A percentile compares a stretch with the other conserved stretches of the same genome.
These are phyloP conservation scores for Onychorhynchus coronatus DNA, from an alignment of 2,113 vertebrate species.

Conservation along the genomic window DNA sequence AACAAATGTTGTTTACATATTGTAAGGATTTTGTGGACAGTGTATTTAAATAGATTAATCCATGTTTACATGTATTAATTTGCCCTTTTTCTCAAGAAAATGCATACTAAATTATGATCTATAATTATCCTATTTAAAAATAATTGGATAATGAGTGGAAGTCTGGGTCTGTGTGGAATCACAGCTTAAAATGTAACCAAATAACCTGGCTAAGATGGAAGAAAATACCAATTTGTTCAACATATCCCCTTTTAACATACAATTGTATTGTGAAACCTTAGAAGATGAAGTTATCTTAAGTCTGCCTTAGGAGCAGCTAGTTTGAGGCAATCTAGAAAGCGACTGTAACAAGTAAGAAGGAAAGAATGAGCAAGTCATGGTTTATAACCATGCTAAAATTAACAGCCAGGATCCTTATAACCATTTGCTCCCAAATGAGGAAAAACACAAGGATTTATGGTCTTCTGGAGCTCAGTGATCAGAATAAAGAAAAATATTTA, in stretches of 20 bases:
- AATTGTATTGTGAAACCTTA: background rate
- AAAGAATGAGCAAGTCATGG: background rate
- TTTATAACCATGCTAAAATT: slow-evolving; percentile 11
- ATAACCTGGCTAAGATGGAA: slow-evolving; percentile 52
- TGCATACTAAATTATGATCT: slow-evolving; percentile 54
- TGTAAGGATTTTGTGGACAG: slow-evolving; percentile 71
- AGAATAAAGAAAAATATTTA: slow-evolving; percentile 12
- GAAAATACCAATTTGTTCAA: slow-evolving; percentile 45
- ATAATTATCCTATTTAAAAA: slow-evolving; percentile 66
- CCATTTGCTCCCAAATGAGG: background rate
- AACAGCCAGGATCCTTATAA: background rate
- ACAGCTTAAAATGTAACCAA: slow-evolving; percentile 52
- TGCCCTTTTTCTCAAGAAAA: slow-evolving; percentile 70
- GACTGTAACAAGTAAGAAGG: background rate
- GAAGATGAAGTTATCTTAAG: slow-evolving; percentile 9
- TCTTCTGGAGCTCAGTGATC: slow-evolving; percentile 31
- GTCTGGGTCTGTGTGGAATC: background rate
- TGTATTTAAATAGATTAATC: slow-evolving; percentile 75
- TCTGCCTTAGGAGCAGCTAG: background rate
- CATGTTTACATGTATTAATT: slow-evolving; percentile 73
- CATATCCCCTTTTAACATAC: background rate
- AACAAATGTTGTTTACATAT: slow-evolving; percentile 80
- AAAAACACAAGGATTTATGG: slow-evolving; percentile 21
- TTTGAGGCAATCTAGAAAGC: background rate
- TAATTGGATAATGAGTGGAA: slow-evolving; percentile 52